phyloP scores from a whole-genome alignment of 2,888 invertebrate genomes.

The Calameuta idolon region DNA sequence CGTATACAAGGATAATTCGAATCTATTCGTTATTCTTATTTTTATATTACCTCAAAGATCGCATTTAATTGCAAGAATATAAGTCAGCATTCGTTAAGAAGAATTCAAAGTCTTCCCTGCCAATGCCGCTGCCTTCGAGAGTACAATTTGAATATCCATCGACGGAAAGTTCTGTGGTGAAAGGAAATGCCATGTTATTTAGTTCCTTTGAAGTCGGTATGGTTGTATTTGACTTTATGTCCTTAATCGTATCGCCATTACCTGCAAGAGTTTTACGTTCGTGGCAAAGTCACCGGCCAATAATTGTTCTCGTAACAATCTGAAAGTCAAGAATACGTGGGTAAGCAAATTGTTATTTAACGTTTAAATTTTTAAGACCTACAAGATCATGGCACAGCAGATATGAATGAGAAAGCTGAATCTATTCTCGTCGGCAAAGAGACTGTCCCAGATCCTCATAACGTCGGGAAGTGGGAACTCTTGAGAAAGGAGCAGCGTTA shows the following conservation, averaged over 20 bases:
- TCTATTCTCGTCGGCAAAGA: conserved; percentile 90
- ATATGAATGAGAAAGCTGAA: conserved; percentile 93
- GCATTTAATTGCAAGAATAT: not conserved
- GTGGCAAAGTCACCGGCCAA: conserved; percentile 91
- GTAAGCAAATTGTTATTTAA: conserved; percentile 10
- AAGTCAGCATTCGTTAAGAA: conserved; percentile 30
- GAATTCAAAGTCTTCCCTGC: conserved; percentile 65
- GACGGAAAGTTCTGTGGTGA: conserved; percentile 81
- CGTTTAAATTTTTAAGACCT: conserved; percentile 67
- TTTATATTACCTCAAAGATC: not conserved
- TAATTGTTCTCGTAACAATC: conserved; percentile 85
- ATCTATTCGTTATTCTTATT: not conserved
- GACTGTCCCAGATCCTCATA: conserved; percentile 95
- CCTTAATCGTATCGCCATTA: conserved; percentile 44
- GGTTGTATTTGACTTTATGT: not conserved
- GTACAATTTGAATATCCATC: conserved; percentile 86
- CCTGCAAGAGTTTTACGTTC: conserved; percentile 93
- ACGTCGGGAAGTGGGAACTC: conserved; percentile 98
- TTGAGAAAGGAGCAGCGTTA: conserved; percentile 94
- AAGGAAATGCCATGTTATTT: conserved; percentile 15
- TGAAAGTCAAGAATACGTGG: conserved; percentile 60
- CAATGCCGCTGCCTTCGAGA: conserved; percentile 81
- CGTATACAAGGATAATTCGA: not conserved
- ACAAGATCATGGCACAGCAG: conserved; percentile 98
- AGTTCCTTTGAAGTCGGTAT: not conserved